Conservation (phyloP, 2,888 invertebrate species). For the Pheosia gnoma region DNA sequence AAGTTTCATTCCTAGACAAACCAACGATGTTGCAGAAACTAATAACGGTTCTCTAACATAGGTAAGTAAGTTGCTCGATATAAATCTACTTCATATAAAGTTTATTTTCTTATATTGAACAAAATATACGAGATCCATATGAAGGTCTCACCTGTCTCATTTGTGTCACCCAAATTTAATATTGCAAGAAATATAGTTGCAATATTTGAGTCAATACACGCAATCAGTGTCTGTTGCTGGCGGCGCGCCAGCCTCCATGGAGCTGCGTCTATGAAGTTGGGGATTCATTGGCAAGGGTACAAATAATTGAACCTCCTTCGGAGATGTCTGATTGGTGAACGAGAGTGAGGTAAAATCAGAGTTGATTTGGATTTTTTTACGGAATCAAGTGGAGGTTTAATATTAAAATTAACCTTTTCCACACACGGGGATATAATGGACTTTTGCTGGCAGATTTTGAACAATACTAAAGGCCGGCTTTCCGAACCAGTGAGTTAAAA, state of each 20-base stretch:
- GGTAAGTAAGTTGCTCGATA: not conserved
- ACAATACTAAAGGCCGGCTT: no score
- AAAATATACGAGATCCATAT: slow-evolving; percentile 27
- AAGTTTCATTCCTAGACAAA: no score
- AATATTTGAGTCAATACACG: slow-evolving; percentile 64
- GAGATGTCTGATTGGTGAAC: not conserved
- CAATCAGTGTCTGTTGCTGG: slow-evolving; percentile 66
- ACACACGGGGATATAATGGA: no score
- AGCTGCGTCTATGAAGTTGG: slow-evolving; percentile 54
- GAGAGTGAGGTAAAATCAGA: not conserved
- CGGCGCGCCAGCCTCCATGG: slow-evolving; percentile 46
- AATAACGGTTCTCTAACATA: not conserved
- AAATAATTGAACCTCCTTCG: slow-evolving; percentile 44
- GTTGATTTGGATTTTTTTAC: not conserved
- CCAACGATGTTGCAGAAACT: not conserved
- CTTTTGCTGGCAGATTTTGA: no score
- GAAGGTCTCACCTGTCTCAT: slow-evolving; percentile 35
- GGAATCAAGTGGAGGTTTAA: no score
- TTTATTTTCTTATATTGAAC: slow-evolving; percentile 12
- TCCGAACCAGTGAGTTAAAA: no score
- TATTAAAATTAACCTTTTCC: no score
- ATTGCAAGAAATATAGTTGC: slow-evolving; percentile 60
- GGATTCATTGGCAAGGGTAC: slow-evolving; percentile 66
- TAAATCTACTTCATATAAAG: not conserved
- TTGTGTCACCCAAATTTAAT: slow-evolving; percentile 50